phyloP scores from a whole-genome alignment of 2,113 vertebrate species.

The Atrichornis clamosus region DNA sequence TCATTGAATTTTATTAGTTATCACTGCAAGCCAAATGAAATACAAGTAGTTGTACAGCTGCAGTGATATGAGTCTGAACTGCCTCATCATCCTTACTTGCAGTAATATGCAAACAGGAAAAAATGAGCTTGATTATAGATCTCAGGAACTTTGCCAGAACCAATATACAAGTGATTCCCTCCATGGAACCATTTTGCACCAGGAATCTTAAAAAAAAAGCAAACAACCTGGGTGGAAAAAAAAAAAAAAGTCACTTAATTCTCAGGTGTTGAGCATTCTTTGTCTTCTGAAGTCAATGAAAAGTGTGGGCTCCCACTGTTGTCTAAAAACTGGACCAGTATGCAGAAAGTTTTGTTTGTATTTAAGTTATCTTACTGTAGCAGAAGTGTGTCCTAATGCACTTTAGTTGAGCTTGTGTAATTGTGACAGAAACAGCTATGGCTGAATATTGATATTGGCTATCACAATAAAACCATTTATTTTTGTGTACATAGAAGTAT shows the following conservation, averaged over 20 bases:
- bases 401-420: neutral
- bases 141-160: neutral
- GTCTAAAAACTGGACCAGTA: neutral
- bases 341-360: neutral
- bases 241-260: neutral
- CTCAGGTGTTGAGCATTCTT: neutral
- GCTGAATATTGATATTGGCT: neutral
- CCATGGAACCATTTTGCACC: neutral
- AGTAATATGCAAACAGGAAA: neutral
- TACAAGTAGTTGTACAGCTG: conserved; percentile 33
- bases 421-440: neutral
- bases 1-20: conserved; percentile 29
- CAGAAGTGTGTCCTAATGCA: neutral
- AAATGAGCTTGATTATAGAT: neutral
- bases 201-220: neutral
- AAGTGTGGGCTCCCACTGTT: neutral
- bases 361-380: neutral
- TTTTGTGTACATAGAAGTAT: neutral
- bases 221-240: neutral
- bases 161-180: neutral
- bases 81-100: neutral
- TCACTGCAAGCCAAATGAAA: neutral
- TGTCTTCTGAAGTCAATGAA: neutral
- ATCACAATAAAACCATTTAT: neutral
- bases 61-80: neutral